These are phyloP conservation scores for Urosaurus nigricauda DNA, from an alignment of 2,797 vertebrate species.

Conservation along the genomic window DNA sequence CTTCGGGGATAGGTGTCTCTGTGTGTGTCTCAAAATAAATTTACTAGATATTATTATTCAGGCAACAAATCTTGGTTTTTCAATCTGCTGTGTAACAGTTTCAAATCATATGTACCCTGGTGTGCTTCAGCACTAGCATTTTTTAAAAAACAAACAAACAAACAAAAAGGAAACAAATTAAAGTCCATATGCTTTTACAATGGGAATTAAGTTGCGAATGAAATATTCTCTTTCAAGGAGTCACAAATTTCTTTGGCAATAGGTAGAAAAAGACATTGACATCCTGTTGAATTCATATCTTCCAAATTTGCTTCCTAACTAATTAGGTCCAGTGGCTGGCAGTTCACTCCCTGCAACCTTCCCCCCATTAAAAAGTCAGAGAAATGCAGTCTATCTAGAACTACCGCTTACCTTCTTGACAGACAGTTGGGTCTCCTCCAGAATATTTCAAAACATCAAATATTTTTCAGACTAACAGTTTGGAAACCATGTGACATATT, in stretches of 20 bases:
- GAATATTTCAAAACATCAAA: slow-evolving; percentile 49
- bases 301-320: slow-evolving; percentile 55
- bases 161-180: slow-evolving; percentile 66
- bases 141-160: slow-evolving; percentile 49
- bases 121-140: slow-evolving; percentile 65
- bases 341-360: neutral
- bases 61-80: slow-evolving; percentile 70
- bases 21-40: slow-evolving; percentile 66
- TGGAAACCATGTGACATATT: slow-evolving; percentile 11
- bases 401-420: slow-evolving; percentile 45
- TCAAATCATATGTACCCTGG: slow-evolving; percentile 66
- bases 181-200: slow-evolving; percentile 65
- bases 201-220: slow-evolving; percentile 60
- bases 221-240: slow-evolving; percentile 56
- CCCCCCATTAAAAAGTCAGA: slow-evolving; percentile 32
- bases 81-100: slow-evolving; percentile 65
- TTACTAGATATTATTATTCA: slow-evolving; percentile 74
- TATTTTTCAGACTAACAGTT: slow-evolving; percentile 23
- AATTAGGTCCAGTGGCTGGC: slow-evolving; percentile 37
- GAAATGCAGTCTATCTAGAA: slow-evolving; percentile 45
- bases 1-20: slow-evolving; percentile 51
- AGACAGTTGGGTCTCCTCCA: slow-evolving; percentile 52
- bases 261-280: slow-evolving; percentile 43
- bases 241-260: slow-evolving; percentile 51
- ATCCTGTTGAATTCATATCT: slow-evolving; percentile 31